Evolutionary conservation across 1,140 invertebrate species (phyloP).

Genomic region (Geopemphigus sp.): DNA sequence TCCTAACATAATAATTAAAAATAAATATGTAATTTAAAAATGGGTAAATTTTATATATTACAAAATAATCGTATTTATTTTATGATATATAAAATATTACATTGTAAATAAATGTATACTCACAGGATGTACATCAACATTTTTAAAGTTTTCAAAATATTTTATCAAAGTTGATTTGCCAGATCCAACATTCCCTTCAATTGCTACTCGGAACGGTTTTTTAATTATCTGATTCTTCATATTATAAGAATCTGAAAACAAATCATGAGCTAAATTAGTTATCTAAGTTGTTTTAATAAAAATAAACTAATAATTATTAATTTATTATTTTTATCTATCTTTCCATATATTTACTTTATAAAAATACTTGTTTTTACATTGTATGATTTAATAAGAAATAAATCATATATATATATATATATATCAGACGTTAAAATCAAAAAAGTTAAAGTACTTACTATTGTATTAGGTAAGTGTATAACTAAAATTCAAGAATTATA

Average conservation of each 20-base stretch:
- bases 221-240: conserved; percentile 16
- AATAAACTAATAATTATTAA: neutral
- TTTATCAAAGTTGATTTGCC: conserved; percentile 64
- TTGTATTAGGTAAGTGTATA: no score
- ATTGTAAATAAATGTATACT: neutral
- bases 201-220: conserved; percentile 55
- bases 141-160: conserved; percentile 57
- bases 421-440: no score
- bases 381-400: no score
- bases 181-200: conserved; percentile 65
- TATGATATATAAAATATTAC: neutral
- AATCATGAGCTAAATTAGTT: neutral
- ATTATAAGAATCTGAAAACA: neutral
- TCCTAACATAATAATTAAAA: conserved; percentile 52
- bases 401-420: no score
- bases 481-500: no score
- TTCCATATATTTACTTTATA: no score
- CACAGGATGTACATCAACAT: conserved; percentile 52
- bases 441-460: no score
- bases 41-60: neutral
- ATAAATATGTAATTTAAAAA: neutral
- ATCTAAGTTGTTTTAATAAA: neutral
- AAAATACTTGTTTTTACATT: no score
- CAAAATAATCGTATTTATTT: no score
- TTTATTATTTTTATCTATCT: no score